phyloP scores from a whole-genome alignment of 2,888 invertebrate species.

The Andrena bucephala region DNA sequence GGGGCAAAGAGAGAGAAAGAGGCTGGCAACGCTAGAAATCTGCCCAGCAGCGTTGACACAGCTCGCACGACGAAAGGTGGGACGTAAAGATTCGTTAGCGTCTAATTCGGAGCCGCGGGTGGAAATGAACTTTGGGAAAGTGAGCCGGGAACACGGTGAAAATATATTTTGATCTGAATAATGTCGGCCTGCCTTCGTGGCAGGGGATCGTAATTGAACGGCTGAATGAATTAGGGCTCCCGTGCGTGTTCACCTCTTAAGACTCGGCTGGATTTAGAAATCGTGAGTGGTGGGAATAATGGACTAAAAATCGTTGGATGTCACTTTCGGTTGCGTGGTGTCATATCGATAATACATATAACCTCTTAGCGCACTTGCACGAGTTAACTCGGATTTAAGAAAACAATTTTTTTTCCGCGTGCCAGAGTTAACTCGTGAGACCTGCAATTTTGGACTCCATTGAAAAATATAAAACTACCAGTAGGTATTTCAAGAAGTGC shows the following conservation, averaged over 20 bases:
- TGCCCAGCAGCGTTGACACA: slow-evolving; percentile 62
- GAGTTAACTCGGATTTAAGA: no score
- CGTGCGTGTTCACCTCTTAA: neutral
- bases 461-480: no score
- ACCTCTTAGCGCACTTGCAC: no score
- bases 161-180: slow-evolving; percentile 60
- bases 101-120: slow-evolving; percentile 64
- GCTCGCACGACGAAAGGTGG: slow-evolving; percentile 58
- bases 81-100: slow-evolving; percentile 72
- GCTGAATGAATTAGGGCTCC: slow-evolving; percentile 20
- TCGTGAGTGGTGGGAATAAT: neutral
- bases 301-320: neutral
- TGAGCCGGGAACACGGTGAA: slow-evolving; percentile 49
- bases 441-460: no score
- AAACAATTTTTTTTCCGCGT: no score
- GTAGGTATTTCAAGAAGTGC: no score
- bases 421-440: no score
- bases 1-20: slow-evolving; percentile 29
- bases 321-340: neutral
- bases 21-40: slow-evolving; percentile 56
- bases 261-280: neutral
- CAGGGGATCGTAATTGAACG: slow-evolving; percentile 32
- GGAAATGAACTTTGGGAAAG: slow-evolving; percentile 62
- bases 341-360: no score
- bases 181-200: slow-evolving; percentile 39